Base-by-base conservation (phyloP, 2,113 vertebrate species). In the Empidonax traillii region DNA sequence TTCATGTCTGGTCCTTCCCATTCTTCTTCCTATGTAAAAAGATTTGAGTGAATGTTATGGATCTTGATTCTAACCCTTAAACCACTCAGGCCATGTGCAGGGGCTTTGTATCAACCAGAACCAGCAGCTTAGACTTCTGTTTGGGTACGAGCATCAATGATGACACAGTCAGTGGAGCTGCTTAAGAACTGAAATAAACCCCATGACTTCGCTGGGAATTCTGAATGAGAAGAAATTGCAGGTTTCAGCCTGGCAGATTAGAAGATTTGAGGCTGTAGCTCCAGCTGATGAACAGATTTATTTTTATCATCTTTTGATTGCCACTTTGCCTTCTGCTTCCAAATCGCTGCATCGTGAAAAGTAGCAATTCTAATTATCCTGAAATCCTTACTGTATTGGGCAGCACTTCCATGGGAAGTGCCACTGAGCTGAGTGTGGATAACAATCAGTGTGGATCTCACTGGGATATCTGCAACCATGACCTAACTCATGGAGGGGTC, bases 381-480 rank as follows among this genome's bases (percentile, higher is more conserved):
- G 55, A 37, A 37, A 56, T 4, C n/a, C 33, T 31, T 23, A 4
- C 58, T 79, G 1, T 12, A 10, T 5, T 17, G 67, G 62, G n/a
- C 13, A 79, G 71, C 31, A 61, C 24, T 56, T 9, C 12, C 19
- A 17, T 5, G 12, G 1, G 18, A 71, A 87, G 56, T 28, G 33
- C 28, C 7, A 3, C 2, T 74, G 43, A 82, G 19, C 43, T 16
- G 39, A 33, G 19, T 0, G 30, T 20, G 37, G 58, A 0, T 20
- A 52, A 65, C 47, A 43, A 10, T 6, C 3, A 5, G 5, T 4
- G 4, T 0, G 10, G 9, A 23, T 37, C n/a, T 28, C 41, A 10
- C 16, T 16, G 35, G 39, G 14, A 43, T 0, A 1, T 16, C 20
- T 15, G 14, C 33, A 79, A 12, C 44, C 20, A 14, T 0, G 1